Conservation (phyloP, 2,888 invertebrate species). For the Endomychus coccineus region DNA sequence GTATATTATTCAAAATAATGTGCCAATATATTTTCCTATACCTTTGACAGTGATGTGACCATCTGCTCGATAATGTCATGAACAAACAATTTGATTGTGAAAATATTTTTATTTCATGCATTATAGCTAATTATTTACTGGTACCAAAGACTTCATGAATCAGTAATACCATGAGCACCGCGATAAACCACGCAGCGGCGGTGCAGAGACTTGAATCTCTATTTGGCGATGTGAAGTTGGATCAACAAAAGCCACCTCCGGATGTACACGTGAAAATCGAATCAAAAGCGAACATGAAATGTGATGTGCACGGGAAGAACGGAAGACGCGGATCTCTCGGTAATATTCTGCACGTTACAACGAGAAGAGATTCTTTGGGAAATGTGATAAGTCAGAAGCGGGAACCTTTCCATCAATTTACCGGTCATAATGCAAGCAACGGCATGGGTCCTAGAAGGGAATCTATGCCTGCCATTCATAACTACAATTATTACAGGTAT, state of each 20-base stretch:
- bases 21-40: too few relatives aligned
- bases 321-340: constrained; percentile 51
- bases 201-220: constrained; percentile 66
- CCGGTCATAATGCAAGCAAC: constrained; percentile 41
- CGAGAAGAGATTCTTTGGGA: constrained; percentile 55
- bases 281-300: constrained; percentile 55
- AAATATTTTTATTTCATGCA: too few relatives aligned
- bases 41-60: too few relatives aligned
- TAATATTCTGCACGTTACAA: constrained; percentile 40
- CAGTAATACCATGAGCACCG: constrained; percentile 39
- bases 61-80: too few relatives aligned
- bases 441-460: constrained; percentile 45
- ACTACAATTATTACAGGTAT: too few relatives aligned
- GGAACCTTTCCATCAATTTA: too few relatives aligned
- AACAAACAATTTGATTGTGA: too few relatives aligned
- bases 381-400: constrained; percentile 39
- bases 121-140: too few relatives aligned
- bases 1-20: too few relatives aligned
- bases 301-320: constrained; percentile 61
- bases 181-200: constrained; percentile 57
- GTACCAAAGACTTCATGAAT: too few relatives aligned
- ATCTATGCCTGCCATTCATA: constrained; percentile 43
- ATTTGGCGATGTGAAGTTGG: constrained; percentile 59
- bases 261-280: constrained; percentile 44
- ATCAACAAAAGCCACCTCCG: constrained; percentile 34